phyloP scores from a whole-genome alignment of 2,797 vertebrate species.

The Neoniphon sammara region DNA sequence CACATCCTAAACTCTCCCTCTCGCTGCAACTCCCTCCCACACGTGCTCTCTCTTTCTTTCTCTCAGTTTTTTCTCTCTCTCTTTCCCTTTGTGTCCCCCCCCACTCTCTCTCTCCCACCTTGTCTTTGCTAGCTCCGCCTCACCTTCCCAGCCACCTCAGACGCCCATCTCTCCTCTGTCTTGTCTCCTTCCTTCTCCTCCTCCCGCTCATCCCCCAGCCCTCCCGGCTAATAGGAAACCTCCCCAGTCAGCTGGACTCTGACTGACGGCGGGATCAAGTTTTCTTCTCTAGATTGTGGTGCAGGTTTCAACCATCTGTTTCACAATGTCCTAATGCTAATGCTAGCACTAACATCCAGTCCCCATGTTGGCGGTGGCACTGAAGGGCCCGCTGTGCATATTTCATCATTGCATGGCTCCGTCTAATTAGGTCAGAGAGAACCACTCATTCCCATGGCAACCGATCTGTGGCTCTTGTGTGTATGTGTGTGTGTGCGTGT shows the following conservation, averaged over 20 bases:
- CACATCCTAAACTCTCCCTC: conserved; percentile 31
- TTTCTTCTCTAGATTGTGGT: conserved; percentile 8
- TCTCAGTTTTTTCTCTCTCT: neutral
- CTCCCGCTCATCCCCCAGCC: conserved; percentile 18
- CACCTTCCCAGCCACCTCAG: neutral
- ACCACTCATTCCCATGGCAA: conserved; percentile 82
- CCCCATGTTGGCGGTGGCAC: conserved; percentile 45
- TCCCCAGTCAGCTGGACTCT: conserved; percentile 8
- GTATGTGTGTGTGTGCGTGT: conserved; percentile 26
- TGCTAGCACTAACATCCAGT: conserved; percentile 51
- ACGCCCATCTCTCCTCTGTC: neutral
- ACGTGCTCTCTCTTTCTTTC: neutral
- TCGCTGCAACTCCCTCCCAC: neutral
- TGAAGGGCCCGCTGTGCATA: conserved; percentile 73
- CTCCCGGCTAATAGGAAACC: conserved; percentile 9
- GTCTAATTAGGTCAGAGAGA: conserved; percentile 83
- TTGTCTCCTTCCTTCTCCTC: neutral
- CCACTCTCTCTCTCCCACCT: conserved; percentile 3
- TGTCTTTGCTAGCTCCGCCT: neutral
- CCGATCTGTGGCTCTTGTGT: conserved; percentile 58
- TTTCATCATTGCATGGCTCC: conserved; percentile 77
- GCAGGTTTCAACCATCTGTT: conserved; percentile 37
- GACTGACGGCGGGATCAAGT: conserved; percentile 35
- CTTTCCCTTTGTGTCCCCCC: conserved; percentile 1
- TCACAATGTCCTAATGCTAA: conserved; percentile 47